phyloP scores from a whole-genome alignment of 2,113 vertebrate species.

The Poeciliopsis retropinna region DNA sequence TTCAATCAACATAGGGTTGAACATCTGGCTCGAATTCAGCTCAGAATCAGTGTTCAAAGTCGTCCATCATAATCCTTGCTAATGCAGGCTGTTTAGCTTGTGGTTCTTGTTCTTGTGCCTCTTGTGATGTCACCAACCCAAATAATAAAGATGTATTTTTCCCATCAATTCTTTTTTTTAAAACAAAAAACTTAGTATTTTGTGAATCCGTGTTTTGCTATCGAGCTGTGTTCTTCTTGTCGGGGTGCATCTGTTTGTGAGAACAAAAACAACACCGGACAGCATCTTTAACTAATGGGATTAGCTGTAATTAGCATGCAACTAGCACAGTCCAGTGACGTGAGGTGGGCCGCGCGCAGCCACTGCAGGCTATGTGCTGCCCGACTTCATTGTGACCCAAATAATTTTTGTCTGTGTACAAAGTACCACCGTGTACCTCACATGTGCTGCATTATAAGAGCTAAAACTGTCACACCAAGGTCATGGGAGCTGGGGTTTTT shows the following conservation, averaged over 20 bases:
- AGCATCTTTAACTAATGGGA: conserved; percentile 25
- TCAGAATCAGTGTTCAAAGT: neutral
- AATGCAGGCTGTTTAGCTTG: neutral
- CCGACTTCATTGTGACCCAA: conserved; percentile 32
- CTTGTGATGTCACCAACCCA: neutral
- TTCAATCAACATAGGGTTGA: neutral
- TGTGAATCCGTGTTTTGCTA: neutral
- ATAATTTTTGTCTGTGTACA: conserved; percentile 30
- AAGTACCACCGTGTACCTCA: conserved; percentile 27
- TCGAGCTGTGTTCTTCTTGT: neutral
- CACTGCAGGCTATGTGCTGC: conserved; percentile 18
- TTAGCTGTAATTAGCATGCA: conserved; percentile 56
- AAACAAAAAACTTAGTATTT: neutral
- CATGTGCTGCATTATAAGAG: conserved; percentile 44
- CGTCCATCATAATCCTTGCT: neutral
- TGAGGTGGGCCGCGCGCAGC: conserved; percentile 11
- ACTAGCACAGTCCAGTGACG: conserved; percentile 39
- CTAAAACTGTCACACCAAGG: conserved; percentile 31
- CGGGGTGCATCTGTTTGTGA: neutral
- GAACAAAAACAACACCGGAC: neutral
- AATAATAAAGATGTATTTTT: neutral
- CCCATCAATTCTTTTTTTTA: neutral
- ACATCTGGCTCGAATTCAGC: neutral
- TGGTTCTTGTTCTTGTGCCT: neutral
- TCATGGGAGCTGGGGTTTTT: conserved; percentile 12